Base-by-base conservation (phyloP, 2,888 invertebrate species). In the Erebia epiphron region DNA sequence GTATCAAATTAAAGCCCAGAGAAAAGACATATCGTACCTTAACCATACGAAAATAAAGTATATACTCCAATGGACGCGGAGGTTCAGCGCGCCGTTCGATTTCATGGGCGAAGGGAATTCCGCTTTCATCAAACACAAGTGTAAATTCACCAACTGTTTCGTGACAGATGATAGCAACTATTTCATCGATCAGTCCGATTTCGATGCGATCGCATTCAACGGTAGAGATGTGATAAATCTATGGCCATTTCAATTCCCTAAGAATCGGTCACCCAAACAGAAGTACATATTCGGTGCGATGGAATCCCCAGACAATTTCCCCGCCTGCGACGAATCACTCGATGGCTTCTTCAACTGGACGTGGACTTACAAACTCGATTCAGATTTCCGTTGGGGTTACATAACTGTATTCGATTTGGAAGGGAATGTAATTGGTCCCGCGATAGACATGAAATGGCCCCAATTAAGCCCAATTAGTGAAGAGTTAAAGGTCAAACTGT, bases 211-310 rank as follows among this genome's bases (percentile, higher is more conserved):
- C 68, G 72, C 70, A 0, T 72, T 79, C 71, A 78, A 81, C 26
- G 76, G 78, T 0, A 67, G 75, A 18, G 74, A 76, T 43, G 75
- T 77, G 1, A 67, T 74, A n/a, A 21, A 76, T 4, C 26, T 78
- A 9, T 73, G 69, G 71, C 68, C 70, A 3, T 72, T 70, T 21
- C 73, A 76, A 46, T 68, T 79, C 72, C 76, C 77, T 1, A 18
- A 54, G 4, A 70, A 62, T 8, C 79, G 88, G 62, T 80, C 80
- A 0, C 69, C 75, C 0, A 79, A 79, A 18, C 90, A 90, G 71
- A 90, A 89, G 60, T 90, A 83, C 71, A 84, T 84, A 2, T 89
- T 86, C 67, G 85, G 81, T 8, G 82, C 79, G 14, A 86, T 85
- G 71, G 90, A 90, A 72, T 87, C 90, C 1, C 69, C 87, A 8